Percentiles rank a stretch among this genome's conserved stretches.
Conservation (phyloP, 2,888 invertebrate species). For the Adineta ricciae region DNA sequence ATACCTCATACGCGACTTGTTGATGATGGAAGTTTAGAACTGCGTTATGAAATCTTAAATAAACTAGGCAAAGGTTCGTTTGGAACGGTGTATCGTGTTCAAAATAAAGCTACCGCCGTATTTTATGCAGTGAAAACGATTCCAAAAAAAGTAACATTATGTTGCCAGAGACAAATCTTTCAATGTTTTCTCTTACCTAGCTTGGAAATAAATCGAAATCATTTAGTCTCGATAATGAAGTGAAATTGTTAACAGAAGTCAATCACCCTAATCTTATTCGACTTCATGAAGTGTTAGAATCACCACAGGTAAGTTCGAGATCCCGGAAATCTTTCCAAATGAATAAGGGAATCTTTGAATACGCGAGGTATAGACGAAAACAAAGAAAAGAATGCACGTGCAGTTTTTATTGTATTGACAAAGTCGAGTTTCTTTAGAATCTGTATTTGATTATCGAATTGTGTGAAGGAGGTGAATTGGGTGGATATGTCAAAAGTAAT, state of each 20-base stretch:
- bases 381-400: no score
- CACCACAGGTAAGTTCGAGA: slow-evolving; percentile 46
- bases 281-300: slow-evolving; percentile 55
- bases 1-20: not conserved
- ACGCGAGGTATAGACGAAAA: no score
- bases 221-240: slow-evolving; percentile 50
- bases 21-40: not conserved
- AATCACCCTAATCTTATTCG: slow-evolving; percentile 56
- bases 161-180: no score
- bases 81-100: slow-evolving; percentile 27
- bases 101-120: slow-evolving; percentile 18
- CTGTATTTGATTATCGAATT: slow-evolving; percentile 56
- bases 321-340: not conserved
- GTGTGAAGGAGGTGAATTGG: slow-evolving; percentile 53
- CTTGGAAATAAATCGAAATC: slow-evolving; percentile 39
- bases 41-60: not conserved
- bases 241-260: slow-evolving; percentile 55
- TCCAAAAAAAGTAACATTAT: slow-evolving; percentile 47
- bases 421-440: slow-evolving; percentile 42
- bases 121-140: slow-evolving; percentile 48
- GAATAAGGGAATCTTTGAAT: no score
- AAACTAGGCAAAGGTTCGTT: slow-evolving; percentile 29
- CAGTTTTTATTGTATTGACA: no score
- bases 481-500: slow-evolving; percentile 49
- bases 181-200: slow-evolving; percentile 37